phyloP scores from a whole-genome alignment of 2,888 invertebrate genomes.

The Theretra japonica region DNA sequence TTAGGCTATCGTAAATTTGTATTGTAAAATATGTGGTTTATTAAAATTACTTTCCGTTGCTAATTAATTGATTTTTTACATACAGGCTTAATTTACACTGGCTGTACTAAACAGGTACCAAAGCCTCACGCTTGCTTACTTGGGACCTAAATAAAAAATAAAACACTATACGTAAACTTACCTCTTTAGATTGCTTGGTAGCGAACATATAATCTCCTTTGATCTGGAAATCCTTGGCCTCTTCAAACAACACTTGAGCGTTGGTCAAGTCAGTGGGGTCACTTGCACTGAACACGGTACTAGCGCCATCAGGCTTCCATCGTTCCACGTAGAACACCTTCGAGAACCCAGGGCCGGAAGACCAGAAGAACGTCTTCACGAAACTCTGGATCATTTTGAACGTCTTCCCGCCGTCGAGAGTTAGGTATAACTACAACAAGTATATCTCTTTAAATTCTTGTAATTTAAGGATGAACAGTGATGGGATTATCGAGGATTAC shows the following conservation, averaged over 20 bases:
- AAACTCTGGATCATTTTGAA: slow-evolving; percentile 89
- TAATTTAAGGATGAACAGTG: too few species aligned
- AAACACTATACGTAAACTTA: slow-evolving; percentile 63
- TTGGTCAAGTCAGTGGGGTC: slow-evolving; percentile 80
- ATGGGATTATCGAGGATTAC: too few species aligned
- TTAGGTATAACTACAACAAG: slow-evolving; percentile 88
- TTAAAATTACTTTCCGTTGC: too few species aligned
- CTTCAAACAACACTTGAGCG: slow-evolving; percentile 84
- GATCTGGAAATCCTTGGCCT: slow-evolving; percentile 92
- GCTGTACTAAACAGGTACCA: too few species aligned
- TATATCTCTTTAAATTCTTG: background rate
- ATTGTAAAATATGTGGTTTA: too few species aligned
- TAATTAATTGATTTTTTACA: too few species aligned
- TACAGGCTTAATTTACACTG: too few species aligned
- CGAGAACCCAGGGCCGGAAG: slow-evolving; percentile 75
- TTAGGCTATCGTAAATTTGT: too few species aligned
- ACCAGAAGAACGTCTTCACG: slow-evolving; percentile 93
- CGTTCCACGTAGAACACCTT: slow-evolving; percentile 88
- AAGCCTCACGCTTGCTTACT: background rate
- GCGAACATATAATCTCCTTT: slow-evolving; percentile 94
- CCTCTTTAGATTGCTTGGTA: slow-evolving; percentile 87
- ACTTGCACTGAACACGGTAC: slow-evolving; percentile 88
- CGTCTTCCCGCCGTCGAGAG: slow-evolving; percentile 89
- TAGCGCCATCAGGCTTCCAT: slow-evolving; percentile 85
- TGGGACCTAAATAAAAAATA: background rate